These are phyloP conservation scores for Chymomyza fuscimana DNA, from an alignment of 2,888 invertebrate species.

Conservation along the genomic window DNA sequence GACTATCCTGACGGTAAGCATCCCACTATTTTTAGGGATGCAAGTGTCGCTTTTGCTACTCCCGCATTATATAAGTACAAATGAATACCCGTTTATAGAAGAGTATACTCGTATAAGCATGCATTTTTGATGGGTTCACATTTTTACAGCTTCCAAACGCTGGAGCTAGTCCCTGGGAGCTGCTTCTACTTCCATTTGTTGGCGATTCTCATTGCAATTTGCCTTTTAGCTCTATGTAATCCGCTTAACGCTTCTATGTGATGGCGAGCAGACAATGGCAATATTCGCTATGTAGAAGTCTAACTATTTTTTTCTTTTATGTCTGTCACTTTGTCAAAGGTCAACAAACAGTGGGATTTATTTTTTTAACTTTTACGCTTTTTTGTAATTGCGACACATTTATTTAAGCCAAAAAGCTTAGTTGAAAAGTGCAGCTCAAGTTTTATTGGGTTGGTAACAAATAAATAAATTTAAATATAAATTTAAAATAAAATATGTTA, in stretches of 20 bases:
- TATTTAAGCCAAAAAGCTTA: neutral
- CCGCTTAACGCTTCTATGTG: constrained; percentile 20
- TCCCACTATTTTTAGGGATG: neutral
- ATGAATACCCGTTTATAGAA: neutral
- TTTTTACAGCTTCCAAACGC: neutral
- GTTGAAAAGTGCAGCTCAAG: neutral
- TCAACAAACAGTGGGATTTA: neutral
- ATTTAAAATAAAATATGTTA: no score
- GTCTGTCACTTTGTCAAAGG: neutral
- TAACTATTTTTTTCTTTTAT: constrained; percentile 1
- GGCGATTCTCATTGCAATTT: constrained; percentile 25
- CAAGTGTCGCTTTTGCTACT: neutral
- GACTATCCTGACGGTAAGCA: no score
- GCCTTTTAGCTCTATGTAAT: constrained; percentile 26
- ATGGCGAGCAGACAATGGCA: constrained; percentile 20
- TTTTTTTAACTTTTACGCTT: neutral
- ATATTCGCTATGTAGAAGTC: constrained; percentile 32
- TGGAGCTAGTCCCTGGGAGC: constrained; percentile 11
- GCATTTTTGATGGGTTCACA: neutral
- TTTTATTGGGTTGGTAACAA: neutral
- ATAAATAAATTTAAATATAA: no score
- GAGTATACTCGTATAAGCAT: neutral
- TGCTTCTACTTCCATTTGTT: constrained; percentile 9
- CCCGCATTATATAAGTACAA: neutral
- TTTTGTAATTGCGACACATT: neutral